These are phyloP conservation scores for Toxotes chatareus DNA, from an alignment of 2,113 vertebrate species.

Conservation along the genomic window DNA sequence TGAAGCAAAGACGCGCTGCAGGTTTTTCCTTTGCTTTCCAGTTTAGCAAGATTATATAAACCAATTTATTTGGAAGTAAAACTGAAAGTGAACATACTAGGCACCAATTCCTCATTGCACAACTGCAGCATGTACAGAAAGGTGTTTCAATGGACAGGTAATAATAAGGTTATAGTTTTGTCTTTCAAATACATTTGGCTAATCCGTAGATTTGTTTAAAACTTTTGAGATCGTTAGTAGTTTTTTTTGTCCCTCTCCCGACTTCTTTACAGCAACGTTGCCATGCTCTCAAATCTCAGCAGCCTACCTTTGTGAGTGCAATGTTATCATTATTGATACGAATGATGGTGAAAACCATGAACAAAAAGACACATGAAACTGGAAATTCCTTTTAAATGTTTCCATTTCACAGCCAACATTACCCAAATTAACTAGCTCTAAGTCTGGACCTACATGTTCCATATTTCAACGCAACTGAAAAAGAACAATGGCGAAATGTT, in stretches of 20 bases:
- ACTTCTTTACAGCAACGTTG: neutral
- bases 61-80: neutral
- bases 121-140: neutral
- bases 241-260: neutral
- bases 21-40: neutral
- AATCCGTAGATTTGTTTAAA: neutral
- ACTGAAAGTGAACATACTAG: neutral
- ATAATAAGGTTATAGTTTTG: neutral
- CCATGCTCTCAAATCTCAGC: neutral
- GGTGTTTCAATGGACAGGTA: neutral
- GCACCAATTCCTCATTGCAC: neutral
- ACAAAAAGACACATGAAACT: neutral
- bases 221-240: neutral
- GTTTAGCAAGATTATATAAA: neutral
- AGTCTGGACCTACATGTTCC: neutral
- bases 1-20: neutral
- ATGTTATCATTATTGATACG: neutral
- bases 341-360: neutral
- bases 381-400: neutral
- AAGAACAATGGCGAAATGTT: neutral
- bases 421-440: neutral
- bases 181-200: neutral
- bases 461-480: neutral
- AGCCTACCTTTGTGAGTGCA: neutral
- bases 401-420: neutral